Percentiles rank a stretch among this genome's conserved stretches.
phyloP scores from a whole-genome alignment of 2,113 vertebrate genomes.

The Struthio camelus region DNA sequence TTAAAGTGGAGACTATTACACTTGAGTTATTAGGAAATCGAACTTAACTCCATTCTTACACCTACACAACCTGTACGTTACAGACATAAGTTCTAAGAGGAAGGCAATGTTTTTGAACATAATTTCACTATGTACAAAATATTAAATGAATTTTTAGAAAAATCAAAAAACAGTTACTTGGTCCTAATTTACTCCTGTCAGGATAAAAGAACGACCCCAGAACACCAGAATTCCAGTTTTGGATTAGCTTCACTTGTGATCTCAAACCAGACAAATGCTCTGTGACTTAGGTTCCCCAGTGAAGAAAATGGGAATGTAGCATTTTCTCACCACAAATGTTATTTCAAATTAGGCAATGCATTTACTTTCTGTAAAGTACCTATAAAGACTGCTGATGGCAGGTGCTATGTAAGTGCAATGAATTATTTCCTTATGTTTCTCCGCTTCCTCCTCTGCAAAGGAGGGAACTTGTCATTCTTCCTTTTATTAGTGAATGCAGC shows the following conservation, averaged over 20 bases:
- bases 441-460: not conserved
- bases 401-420: not conserved
- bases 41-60: not conserved
- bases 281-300: not conserved
- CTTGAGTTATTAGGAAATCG: not conserved
- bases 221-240: not conserved
- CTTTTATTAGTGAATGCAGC: slow-evolving; percentile 40
- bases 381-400: not conserved
- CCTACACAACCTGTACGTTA: not conserved
- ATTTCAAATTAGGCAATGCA: not conserved
- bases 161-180: not conserved
- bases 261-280: not conserved
- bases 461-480: slow-evolving; percentile 10
- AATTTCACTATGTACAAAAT: not conserved
- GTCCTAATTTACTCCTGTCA: not conserved
- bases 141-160: not conserved
- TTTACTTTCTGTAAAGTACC: not conserved
- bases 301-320: not conserved
- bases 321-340: not conserved
- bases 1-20: not conserved
- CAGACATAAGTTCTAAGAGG: not conserved
- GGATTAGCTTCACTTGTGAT: not conserved
- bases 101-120: not conserved
- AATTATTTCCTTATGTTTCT: slow-evolving; percentile 18
- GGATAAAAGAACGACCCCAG: not conserved